phyloP scores from a whole-genome alignment of 2,888 invertebrate genomes.

The Neoaliturus tenellus region DNA sequence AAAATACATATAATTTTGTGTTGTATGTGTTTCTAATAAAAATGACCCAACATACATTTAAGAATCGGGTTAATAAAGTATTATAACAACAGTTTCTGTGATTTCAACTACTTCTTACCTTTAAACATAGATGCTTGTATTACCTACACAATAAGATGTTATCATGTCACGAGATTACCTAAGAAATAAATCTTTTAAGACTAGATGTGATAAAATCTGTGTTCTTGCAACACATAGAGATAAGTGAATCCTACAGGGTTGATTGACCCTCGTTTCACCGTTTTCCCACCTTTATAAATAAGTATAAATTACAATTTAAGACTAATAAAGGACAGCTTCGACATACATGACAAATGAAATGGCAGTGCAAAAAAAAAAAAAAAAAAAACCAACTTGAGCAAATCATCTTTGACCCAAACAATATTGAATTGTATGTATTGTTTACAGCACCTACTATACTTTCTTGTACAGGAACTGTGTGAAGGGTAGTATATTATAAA shows the following conservation, averaged over 20 bases:
- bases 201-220: constrained; percentile 27
- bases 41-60: too few relatives aligned
- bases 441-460: constrained; percentile 7
- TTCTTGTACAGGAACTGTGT: neutral
- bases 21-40: too few relatives aligned
- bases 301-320: neutral
- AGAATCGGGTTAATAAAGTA: too few relatives aligned
- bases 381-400: constrained; percentile 36
- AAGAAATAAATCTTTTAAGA: constrained; percentile 2
- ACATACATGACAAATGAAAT: constrained; percentile 13
- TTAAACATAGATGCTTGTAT: neutral
- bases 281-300: constrained; percentile 25
- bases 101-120: neutral
- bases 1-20: too few relatives aligned
- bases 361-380: constrained; percentile 34
- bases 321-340: neutral
- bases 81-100: too few relatives aligned
- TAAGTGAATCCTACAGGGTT: neutral
- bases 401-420: neutral
- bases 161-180: neutral
- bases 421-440: neutral
- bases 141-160: neutral
- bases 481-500: neutral
- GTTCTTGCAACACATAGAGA: neutral
- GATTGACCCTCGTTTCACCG: neutral